These are phyloP conservation scores for Phataginus tricuspis DNA, from an alignment of 2,797 vertebrate species.

Conservation along the genomic window DNA sequence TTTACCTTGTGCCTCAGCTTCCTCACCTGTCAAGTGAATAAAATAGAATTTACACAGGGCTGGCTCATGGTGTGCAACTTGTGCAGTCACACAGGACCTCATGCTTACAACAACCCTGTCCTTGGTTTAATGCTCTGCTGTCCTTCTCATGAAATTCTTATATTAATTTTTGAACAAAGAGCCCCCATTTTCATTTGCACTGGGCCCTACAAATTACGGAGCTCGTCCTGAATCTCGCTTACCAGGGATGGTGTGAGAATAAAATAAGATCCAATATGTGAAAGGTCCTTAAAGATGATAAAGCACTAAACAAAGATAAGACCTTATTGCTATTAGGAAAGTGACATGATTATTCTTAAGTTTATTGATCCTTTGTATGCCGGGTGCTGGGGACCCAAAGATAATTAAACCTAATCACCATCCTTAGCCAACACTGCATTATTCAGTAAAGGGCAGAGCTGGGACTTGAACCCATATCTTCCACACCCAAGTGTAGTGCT, in stretches of 20 bases:
- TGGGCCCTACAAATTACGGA: neutral
- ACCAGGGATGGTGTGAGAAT: neutral
- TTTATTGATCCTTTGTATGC: neutral
- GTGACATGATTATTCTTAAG: neutral
- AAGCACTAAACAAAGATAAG: neutral
- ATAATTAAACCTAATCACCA: neutral
- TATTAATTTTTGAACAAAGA: neutral
- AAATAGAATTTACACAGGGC: neutral
- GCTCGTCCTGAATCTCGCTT: neutral
- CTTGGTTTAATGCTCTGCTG: neutral
- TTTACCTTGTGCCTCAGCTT: neutral
- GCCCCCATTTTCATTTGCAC: neutral
- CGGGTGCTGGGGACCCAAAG: neutral
- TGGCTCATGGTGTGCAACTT: neutral
- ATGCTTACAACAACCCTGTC: fast-evolving
- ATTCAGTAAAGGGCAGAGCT: neutral
- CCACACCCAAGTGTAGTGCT: neutral
- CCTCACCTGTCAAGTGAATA: neutral
- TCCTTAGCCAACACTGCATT: neutral
- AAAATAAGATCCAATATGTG: neutral
- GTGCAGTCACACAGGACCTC: too few relatives aligned
- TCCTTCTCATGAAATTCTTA: neutral
- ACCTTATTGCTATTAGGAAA: neutral
- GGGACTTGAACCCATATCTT: neutral
- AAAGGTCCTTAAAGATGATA: neutral